Evolutionary conservation across 2,797 vertebrate genomes (phyloP), one percentile per base, ranked within the genome.

Genomic region (Sebastes matsubarae): DNA sequence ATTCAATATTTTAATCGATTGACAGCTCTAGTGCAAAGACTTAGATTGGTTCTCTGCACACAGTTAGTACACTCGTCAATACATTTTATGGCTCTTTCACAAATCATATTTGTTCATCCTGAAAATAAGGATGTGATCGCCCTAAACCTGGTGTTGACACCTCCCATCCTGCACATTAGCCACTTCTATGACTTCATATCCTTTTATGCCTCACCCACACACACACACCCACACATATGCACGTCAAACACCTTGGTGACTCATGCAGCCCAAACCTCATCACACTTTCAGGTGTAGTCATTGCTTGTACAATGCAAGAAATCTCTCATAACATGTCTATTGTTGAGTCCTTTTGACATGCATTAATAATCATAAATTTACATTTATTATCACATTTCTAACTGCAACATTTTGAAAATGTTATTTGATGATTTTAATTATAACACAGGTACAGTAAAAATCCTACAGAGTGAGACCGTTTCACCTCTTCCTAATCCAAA

Each of bases 101-200:
- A 42, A 72, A 57, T 76, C 24, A 32, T 16, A 10, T 63, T 20
- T 78, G 54, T 58, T 79, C 32, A 16, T 82, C 65, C 55, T 72
- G 50, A 75, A 46, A 72, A 50, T 66, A 54, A 87, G 78, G 79
- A 90, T 84, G 55, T 92, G 72, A 72, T 63, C 16, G 11, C 50
- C 65, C 73, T 68, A 16, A 78, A 72, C 64, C 59, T 76, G 58
- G 60, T 65, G 38, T 74, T 71, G 74, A 83, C 77, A 79, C 87
- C 88, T 88, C 90, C 89, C 87, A 89, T 92, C 90, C 93, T 94
- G 87, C 75, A 87, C 69, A 87, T 84, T 75, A 76, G 59, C 70
- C 76, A 73, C 30, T 2, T 74, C 36, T 58, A 75, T 91, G 61
- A 84, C 66, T 63, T 69, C 22, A 79, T 42, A 68, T 83, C 66